Evolutionary conservation across 2,888 invertebrate genomes (phyloP), one percentile per base, ranked within the genome.

Genomic region (Orchestes rusci): DNA sequence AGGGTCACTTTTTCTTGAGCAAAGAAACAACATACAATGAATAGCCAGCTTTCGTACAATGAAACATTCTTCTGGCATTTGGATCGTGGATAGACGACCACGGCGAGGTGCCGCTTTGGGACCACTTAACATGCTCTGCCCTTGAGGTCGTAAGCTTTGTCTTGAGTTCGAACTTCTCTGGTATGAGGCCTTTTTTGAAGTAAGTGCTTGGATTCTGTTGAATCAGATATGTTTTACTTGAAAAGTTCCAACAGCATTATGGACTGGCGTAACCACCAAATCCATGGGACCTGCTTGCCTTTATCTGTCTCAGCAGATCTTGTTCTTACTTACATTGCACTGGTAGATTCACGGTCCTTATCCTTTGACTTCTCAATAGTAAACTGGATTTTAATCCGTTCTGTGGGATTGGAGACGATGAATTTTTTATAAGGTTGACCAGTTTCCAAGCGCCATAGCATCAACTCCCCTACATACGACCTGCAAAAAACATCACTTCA

Each of bases 361-460:
- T 34, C 53, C 37, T 48, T 52, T 3, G 43, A 31, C 33, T 53
- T 53, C 5, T 56, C 55, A 13, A 53, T 51, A 4, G 49, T 43
- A 65, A 74, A 75, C 50, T 69, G 64, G 64, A 77, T 72, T 65
- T 77, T 76, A 53, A 78, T 75, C 43, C 75, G 71, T 50, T 70
- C 63, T 53, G 69, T 73, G 3, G 79, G 78, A 57, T 77, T 72
- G 50, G 72, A 72, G 52, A 77, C 76, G 43, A 64, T 62, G 52
- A 63, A 67, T 43, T 64, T 62, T 50, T 65, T 68, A 45, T 81
- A 84, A 0, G 84, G 79, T 62, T 86, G 83, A 0, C 86, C 86
- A 0, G 87, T 88, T 67, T 88, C 86, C 42, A 88, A 69, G 53
- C 81, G 78, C 89, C 90, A 90, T 53, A 91, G 73, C 16, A 89